These are phyloP conservation scores for Hyles vespertilio DNA, from an alignment of 1,140 invertebrate species.

Conservation along the genomic window DNA sequence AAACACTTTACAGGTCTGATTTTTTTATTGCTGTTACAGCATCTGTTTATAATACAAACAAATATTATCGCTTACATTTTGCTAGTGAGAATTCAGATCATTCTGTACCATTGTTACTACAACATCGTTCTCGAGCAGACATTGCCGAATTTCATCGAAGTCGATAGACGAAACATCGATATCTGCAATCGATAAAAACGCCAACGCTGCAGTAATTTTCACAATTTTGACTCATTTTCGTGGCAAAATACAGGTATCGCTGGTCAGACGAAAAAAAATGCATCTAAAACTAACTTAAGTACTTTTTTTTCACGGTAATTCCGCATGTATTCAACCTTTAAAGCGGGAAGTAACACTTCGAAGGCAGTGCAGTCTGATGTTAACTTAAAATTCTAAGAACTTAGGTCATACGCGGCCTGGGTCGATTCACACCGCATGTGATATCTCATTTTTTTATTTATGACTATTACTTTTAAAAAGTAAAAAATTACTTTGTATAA, in stretches of 20 bases:
- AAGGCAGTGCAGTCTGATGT: constrained; percentile 48
- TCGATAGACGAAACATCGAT: background rate
- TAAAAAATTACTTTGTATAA: too few species aligned
- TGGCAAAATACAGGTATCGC: too few species aligned
- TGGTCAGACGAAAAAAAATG: constrained; percentile 7
- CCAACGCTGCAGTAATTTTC: background rate
- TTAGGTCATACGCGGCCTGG: constrained; percentile 45
- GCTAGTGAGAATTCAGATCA: constrained; percentile 65
- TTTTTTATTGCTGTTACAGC: constrained; percentile 75
- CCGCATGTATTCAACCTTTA: constrained; percentile 28
- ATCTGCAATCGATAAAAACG: background rate
- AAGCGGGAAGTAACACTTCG: constrained; percentile 41
- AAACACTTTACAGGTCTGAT: constrained; percentile 52
- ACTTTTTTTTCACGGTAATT: constrained; percentile 41
- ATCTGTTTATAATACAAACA: constrained; percentile 71
- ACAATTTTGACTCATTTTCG: too few species aligned
- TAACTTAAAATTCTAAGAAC: constrained; percentile 45
- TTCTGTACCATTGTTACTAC: constrained; percentile 44
- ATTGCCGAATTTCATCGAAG: background rate
- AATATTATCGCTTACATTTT: constrained; percentile 64
- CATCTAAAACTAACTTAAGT: constrained; percentile 63
- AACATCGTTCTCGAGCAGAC: constrained; percentile 11
- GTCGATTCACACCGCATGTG: constrained; percentile 31
- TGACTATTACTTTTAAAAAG: too few species aligned
- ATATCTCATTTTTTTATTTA: constrained; percentile 4